Base-by-base conservation (phyloP, 2,113 vertebrate species). In the Salvelinus alpinus region DNA sequence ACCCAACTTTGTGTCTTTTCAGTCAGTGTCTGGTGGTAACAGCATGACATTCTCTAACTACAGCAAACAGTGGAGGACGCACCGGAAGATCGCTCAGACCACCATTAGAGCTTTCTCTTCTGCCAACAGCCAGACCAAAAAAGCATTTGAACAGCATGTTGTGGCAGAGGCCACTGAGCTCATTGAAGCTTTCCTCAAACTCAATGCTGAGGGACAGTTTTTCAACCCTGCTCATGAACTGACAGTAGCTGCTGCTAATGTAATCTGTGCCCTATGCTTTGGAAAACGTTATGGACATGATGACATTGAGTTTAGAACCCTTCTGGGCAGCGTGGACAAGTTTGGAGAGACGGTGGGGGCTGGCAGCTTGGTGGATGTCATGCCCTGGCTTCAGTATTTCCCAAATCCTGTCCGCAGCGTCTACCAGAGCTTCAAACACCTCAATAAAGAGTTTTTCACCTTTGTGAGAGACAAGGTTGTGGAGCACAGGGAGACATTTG, bases 331-430 rank as follows among this genome's bases (percentile, higher is more conserved):
- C 1, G 75, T 90, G 1, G 82, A 94, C 44, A 80, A 83, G 82
- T 96, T 96, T 62, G 92, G 95, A 13, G 79, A 94, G 86, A 93
- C 93, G 0, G 92, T 95, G 16, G 94, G 94, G 3, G 94, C 95
- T 0, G 95, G 94, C 54, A 95, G 95, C 79, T 20, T 95, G 84
- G 94, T 95, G 27, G 95, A 96, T 1, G 90, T 94, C 47, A 91
- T 96, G 92, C 94, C 95, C 2, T 96, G 95, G 95, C 91, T 96
- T 20, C 93, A 92, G 80, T 77, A 59, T 67, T 96, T 96, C 78
- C 95, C 95, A 18, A 96, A 95, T 85, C 95, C 94, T 0, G 93
- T 96, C 18, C 91, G 93, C 25, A 88, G 84, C 1, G 24, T 93
- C 71, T 96, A 92, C 82, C 90, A 81, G 0, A 92, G 76, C 83